Evolutionary conservation across 2,113 vertebrate genomes (phyloP), one percentile per base, ranked within the genome.

Genomic region (Uria aalge): DNA sequence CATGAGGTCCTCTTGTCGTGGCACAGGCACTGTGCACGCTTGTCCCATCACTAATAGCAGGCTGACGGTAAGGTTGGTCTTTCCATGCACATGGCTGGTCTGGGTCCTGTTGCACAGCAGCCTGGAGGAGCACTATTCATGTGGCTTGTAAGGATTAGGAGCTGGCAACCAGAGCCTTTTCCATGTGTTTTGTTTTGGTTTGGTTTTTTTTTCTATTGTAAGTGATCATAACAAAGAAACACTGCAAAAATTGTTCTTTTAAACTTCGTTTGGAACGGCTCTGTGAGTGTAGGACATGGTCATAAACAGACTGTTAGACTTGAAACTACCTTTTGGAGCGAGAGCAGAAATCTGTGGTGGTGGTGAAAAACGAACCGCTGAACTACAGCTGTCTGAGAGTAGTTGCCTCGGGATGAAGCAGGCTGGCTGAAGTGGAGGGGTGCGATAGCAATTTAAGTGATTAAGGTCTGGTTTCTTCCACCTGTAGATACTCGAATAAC

Each of bases 1-100:
- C 0, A 3, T 52, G 52, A 60, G 68, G 30, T 34, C 30, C 53
- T 36, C n/a, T 20, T 7, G 32, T 47, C 8, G 2, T 3, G 32
- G 43, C 0, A 2, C 34, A 14, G 72, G 48, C 34, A 6, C 17
- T 40, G 23, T 1, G 2, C 47, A 12, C 3, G 1, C 45, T 24
- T 29, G 3, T 20, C 40, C 29, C 36, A 4, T 55, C 63, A 1
- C 56, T 40, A 50, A 29, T 13, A 34, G 38, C 60, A n/a, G 50
- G 40, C 20, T 74, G 60, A 17, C 0, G 4, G 19, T 47, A 48
- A 26, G 19, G 27, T 69, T 8, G 2, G 43, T 32, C 29, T 41
- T 38, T 26, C 26, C 11, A 3, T 16, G 55, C 14, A 11, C 17
- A 1, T 5, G 34, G 32, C 41, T 57, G 38, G 8, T 56, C 62